Evolutionary conservation across 2,888 invertebrate species (phyloP).

Genomic region (Xanthorhoe designata): DNA sequence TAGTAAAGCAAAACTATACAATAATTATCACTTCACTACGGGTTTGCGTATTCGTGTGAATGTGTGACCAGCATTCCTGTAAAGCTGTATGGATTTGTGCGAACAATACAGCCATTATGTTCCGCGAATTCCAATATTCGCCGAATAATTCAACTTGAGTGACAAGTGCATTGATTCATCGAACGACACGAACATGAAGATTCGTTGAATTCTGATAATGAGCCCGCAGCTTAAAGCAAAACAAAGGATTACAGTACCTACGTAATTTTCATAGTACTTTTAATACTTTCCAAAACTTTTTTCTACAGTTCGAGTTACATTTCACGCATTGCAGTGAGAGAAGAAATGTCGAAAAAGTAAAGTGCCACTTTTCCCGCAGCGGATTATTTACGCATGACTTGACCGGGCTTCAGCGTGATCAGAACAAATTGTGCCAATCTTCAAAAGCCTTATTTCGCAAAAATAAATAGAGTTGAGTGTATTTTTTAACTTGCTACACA

Average conservation of each 20-base stretch:
- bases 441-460: constrained; percentile 1
- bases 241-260: not conserved
- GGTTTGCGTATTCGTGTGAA: no score
- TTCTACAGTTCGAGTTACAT: constrained; percentile 2
- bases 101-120: no score
- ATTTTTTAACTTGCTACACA: not conserved
- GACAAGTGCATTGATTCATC: no score
- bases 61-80: no score
- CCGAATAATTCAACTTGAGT: no score
- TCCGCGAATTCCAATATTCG: no score
- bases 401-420: constrained; percentile 34
- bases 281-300: no score
- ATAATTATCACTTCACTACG: no score
- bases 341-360: constrained; percentile 20
- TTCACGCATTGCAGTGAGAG: constrained; percentile 20
- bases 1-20: no score
- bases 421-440: constrained; percentile 23
- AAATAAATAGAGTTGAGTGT: constrained; percentile 5
- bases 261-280: no score
- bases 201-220: not conserved
- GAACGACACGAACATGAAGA: no score
- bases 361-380: constrained; percentile 28
- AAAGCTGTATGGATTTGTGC: no score
- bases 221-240: not conserved
- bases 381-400: constrained; percentile 41